Conservation (phyloP, 2,797 vertebrate species). For the Trachops cirrhosus region DNA sequence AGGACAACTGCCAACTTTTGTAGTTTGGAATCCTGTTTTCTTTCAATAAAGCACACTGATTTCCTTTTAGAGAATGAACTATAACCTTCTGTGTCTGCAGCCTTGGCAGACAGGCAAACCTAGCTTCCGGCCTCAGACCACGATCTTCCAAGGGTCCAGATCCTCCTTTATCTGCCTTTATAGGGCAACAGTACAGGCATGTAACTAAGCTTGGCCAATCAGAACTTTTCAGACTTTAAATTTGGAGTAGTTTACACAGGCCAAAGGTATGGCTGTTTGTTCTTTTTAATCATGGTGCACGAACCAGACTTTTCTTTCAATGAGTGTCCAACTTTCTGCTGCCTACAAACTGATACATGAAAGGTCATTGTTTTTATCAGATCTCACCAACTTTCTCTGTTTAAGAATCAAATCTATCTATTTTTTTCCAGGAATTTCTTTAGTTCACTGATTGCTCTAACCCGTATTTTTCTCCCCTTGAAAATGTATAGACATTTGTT, state of each 20-base stretch:
- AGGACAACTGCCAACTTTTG: constrained; percentile 9
- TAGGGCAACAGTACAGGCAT: not conserved
- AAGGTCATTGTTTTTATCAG: not conserved
- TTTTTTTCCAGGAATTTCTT: not conserved
- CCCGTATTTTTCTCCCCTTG: not conserved
- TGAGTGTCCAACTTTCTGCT: not conserved
- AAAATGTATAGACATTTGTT: not conserved
- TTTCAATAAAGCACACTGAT: constrained; percentile 42
- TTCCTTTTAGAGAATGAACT: constrained; percentile 52
- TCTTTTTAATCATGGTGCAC: not conserved
- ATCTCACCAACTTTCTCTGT: not conserved
- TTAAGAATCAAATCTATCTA: not conserved
- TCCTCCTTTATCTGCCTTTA: not conserved
- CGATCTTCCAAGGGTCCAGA: not conserved
- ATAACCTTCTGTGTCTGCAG: not conserved
- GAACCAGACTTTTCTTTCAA: not conserved
- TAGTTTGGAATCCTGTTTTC: constrained; percentile 40
- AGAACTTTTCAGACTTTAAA: not conserved
- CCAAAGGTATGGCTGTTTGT: not conserved
- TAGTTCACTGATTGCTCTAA: not conserved
- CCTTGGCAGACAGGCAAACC: constrained; percentile 1
- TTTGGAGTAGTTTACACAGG: not conserved
- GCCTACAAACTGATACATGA: not conserved
- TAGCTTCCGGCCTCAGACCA: constrained; percentile 10
- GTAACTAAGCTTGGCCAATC: not conserved